These are phyloP conservation scores for Sarcophaga rosellei DNA, from an alignment of 2,888 invertebrate genomes.

Conservation along the genomic window DNA sequence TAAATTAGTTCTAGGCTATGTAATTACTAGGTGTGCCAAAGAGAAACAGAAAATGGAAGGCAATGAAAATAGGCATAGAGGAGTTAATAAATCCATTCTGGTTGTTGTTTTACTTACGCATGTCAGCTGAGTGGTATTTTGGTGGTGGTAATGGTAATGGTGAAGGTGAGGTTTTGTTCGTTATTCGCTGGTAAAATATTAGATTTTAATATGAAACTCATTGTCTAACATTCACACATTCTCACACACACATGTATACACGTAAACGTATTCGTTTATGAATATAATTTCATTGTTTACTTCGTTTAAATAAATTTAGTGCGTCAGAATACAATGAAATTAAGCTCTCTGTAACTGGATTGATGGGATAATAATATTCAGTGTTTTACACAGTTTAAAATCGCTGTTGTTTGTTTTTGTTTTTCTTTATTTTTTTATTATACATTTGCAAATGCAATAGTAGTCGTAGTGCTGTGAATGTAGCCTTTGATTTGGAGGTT, in stretches of 20 bases:
- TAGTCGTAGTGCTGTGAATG: neutral
- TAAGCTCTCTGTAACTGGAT: neutral
- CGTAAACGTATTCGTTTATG: too few relatives aligned
- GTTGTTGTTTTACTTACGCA: slow-evolving; percentile 18
- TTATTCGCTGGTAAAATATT: too few relatives aligned
- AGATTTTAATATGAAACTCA: too few relatives aligned
- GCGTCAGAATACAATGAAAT: slow-evolving; percentile 13
- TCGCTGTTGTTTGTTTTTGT: neutral
- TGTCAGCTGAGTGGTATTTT: slow-evolving; percentile 1
- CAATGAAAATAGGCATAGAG: too few relatives aligned
- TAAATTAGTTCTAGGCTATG: too few relatives aligned
- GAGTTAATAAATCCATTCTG: neutral
- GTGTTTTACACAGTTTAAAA: neutral
- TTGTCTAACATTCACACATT: too few relatives aligned
- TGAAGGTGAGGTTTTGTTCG: too few relatives aligned
- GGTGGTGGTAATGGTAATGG: neutral
- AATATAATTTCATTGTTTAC: too few relatives aligned
- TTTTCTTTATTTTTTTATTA: too few relatives aligned
- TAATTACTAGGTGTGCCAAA: neutral
- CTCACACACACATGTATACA: too few relatives aligned
- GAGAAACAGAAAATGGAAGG: neutral
- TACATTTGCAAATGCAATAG: neutral
- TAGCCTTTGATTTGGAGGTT: neutral
- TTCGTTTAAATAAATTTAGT: neutral
- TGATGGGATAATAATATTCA: neutral